phyloP scores from a whole-genome alignment of 1,140 invertebrate species.

The Heliconius himera region DNA sequence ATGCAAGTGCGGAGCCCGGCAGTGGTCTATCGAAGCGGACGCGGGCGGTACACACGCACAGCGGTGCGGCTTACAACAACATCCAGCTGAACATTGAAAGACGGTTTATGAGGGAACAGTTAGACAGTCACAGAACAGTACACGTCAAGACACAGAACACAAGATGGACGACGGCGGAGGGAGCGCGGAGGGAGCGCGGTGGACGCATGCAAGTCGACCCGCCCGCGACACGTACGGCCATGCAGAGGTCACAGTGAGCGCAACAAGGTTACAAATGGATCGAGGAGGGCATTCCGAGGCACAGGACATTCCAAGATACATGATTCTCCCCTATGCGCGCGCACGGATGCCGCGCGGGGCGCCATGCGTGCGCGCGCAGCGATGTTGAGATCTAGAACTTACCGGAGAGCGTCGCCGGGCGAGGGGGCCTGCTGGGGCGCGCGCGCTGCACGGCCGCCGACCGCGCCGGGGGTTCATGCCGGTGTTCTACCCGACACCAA shows the following conservation, averaged over 20 bases:
- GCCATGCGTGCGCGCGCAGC: conserved; percentile 73
- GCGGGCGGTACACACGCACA: conserved; percentile 51
- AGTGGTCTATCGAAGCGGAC: conserved; percentile 59
- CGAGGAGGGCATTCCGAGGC: conserved; percentile 83
- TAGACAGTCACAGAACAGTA: conserved; percentile 73
- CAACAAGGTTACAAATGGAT: conserved; percentile 73
- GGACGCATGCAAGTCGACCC: conserved; percentile 72
- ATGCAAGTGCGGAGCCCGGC: conserved; percentile 76
- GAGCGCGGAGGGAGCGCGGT: conserved; percentile 41
- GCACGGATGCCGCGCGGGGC: conserved; percentile 55
- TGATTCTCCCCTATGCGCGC: conserved; percentile 82
- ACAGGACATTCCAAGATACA: conserved; percentile 83
- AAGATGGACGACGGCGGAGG: conserved; percentile 65
- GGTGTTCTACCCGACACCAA: conserved; percentile 64
- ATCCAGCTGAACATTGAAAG: conserved; percentile 63
- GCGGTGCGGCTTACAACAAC: conserved; percentile 59
- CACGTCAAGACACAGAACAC: conserved; percentile 80
- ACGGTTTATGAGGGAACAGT: conserved; percentile 54
- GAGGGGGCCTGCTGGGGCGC: conserved; percentile 38
- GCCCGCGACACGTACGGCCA: conserved; percentile 73
- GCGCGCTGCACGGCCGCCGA: conserved; percentile 37
- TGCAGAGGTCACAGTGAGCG: conserved; percentile 76
- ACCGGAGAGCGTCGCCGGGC: conserved; percentile 54
- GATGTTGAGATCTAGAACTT: conserved; percentile 83
- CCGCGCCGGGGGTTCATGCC: conserved; percentile 47